Evolutionary conservation across 2,113 vertebrate genomes (phyloP).

Genomic region (Malurus alboscapulatus): DNA sequence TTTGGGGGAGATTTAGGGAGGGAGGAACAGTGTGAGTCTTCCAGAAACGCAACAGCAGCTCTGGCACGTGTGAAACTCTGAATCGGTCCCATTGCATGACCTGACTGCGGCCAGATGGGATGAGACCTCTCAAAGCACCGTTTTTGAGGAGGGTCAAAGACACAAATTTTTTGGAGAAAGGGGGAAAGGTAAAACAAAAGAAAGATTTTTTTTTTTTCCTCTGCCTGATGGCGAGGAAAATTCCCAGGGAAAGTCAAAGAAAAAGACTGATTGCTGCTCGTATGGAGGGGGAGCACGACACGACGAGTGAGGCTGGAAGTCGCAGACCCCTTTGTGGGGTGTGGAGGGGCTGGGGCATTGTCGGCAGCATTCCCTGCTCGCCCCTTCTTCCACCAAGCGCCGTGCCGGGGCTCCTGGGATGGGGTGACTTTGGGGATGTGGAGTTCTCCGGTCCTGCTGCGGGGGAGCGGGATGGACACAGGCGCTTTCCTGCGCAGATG

Average conservation of each 20-base stretch:
- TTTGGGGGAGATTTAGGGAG: background rate
- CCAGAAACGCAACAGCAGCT: background rate
- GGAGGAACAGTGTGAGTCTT: background rate
- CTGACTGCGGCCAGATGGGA: background rate
- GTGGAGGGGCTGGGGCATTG: background rate
- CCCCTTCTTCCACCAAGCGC: background rate
- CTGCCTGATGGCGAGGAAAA: background rate
- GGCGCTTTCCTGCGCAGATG: slow-evolving; percentile 73
- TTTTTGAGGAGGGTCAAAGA: background rate
- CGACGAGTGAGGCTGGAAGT: background rate
- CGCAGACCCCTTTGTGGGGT: background rate
- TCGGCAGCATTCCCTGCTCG: background rate
- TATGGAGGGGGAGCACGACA: accelerated
- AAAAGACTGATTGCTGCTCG: background rate
- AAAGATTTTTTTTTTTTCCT: background rate
- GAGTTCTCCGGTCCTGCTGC: background rate
- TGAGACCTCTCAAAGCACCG: background rate
- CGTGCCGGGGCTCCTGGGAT: background rate
- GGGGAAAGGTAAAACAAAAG: background rate
- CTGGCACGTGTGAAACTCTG: accelerated
- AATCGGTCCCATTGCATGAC: background rate
- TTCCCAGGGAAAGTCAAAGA: background rate
- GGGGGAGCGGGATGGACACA: slow-evolving; percentile 30
- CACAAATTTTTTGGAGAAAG: accelerated
- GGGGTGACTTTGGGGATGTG: accelerated